Conservation (phyloP, 2,888 invertebrate genomes). For the Caenorhabditis becei region DNA sequence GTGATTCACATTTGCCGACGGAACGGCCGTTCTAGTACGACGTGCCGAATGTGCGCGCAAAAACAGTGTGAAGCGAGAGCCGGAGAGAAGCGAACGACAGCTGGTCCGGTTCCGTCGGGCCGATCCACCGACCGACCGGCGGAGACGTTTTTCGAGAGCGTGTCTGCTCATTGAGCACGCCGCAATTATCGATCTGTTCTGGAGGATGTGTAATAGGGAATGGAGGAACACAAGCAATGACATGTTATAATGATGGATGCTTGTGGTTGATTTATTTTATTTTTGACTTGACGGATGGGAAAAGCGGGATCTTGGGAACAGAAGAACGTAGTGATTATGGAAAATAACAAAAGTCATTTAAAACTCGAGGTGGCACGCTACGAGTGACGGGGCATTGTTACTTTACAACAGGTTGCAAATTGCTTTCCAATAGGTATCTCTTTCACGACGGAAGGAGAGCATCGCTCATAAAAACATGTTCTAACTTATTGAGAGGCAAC, state of each 20-base stretch:
- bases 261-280: conserved; percentile 48
- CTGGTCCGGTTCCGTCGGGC: conserved; percentile 28
- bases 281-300: conserved; percentile 33
- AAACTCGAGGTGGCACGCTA: conserved; percentile 16
- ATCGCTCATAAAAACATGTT: conserved; percentile 37
- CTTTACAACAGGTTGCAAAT: conserved; percentile 51
- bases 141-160: conserved; percentile 59
- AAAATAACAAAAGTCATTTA: background rate
- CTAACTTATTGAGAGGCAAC: conserved; percentile 6
- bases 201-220: conserved; percentile 40
- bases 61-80: conserved; percentile 47
- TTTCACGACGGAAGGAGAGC: conserved; percentile 10
- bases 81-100: conserved; percentile 43
- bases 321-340: background rate
- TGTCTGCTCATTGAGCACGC: conserved; percentile 41
- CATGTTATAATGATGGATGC: conserved; percentile 60
- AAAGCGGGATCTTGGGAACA: conserved; percentile 13
- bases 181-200: conserved; percentile 55
- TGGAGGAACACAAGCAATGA: conserved; percentile 44
- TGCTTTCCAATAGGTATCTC: conserved; percentile 37
- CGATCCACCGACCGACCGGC: conserved; percentile 45
- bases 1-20: conserved; percentile 28
- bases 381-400: conserved; percentile 5
- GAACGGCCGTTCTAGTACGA: conserved; percentile 57
- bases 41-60: conserved; percentile 48